Conservation (phyloP, 1,140 invertebrate genomes). For the Antheraea pernyi region DNA sequence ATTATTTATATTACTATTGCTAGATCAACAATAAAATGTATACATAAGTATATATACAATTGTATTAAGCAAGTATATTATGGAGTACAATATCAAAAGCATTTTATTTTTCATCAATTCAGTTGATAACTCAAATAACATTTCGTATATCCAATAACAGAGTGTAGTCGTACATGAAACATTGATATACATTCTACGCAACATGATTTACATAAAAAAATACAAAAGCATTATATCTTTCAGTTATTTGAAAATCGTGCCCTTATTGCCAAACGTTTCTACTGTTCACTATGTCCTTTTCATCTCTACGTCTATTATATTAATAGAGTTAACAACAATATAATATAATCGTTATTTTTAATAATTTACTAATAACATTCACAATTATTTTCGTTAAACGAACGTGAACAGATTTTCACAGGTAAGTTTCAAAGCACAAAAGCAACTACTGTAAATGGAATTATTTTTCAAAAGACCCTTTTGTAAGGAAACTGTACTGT, state of each 20-base stretch:
- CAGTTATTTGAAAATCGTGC: background rate
- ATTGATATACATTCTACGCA: background rate
- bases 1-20: no score
- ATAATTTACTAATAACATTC: background rate
- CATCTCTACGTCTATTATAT: no score
- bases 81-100: background rate
- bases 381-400: background rate
- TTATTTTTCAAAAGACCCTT: conserved; percentile 42
- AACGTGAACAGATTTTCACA: conserved; percentile 27
- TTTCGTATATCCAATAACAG: background rate
- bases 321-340: no score
- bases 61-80: background rate
- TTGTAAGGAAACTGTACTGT: conserved; percentile 31
- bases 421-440: conserved; percentile 34
- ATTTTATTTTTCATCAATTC: background rate
- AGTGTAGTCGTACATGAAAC: no score
- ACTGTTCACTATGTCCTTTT: background rate
- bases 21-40: no score
- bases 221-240: background rate
- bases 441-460: conserved; percentile 29
- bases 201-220: background rate
- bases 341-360: background rate
- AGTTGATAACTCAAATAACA: background rate
- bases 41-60: no score
- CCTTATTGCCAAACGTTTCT: background rate